Evolutionary conservation across 2,888 invertebrate genomes (phyloP), one percentile per base, ranked within the genome.

Genomic region (Agrochola litura): DNA sequence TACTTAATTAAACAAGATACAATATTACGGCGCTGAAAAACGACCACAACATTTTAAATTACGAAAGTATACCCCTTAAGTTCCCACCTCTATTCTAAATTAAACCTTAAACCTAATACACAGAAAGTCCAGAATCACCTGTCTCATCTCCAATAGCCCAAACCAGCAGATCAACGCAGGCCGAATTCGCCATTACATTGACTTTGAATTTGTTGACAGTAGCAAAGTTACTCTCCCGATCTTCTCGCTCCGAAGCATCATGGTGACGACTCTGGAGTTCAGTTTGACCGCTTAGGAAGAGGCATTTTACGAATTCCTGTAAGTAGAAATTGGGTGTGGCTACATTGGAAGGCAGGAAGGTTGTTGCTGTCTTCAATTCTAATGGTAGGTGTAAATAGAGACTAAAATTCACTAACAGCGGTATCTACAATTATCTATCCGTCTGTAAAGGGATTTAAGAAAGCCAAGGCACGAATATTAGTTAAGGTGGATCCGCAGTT

Each of bases 101-200:
- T 71, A 0, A 69, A 65, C 49, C 66, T 68, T 76, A 63, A 68
- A 14, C 0, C 0, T 5, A 73, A 30, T 43, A 6, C 0, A 71
- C 0, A 76, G 65, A 87, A 70, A 69, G 66, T 80, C 3, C 6
- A 78, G 60, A 77, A 93, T 96, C 94, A 99, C 99, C 99, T 92
- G 99, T 98, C 97, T 99, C 99, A 94, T 99, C 99, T 1, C 98
- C 98, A 86, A 99, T 99, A 1, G 99, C 99, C 99, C 99, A 99
- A 52, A 99, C 99, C 2, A 99, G 97, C 12, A 99, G 97, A 94
- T 99, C 99, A 0, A 99, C 99, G 92, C 99, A 99, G 1, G 99
- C 99, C 0, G 99, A 99, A 95, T 99, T 99, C 0, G 99, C 99
- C 98, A 99, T 99, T 0, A 99, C 99, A 91, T 99, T 99, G 58